Evolutionary conservation across 2,888 invertebrate species (phyloP), one percentile per base, ranked within the genome.

Genomic region (Hoplodrina ambigua): DNA sequence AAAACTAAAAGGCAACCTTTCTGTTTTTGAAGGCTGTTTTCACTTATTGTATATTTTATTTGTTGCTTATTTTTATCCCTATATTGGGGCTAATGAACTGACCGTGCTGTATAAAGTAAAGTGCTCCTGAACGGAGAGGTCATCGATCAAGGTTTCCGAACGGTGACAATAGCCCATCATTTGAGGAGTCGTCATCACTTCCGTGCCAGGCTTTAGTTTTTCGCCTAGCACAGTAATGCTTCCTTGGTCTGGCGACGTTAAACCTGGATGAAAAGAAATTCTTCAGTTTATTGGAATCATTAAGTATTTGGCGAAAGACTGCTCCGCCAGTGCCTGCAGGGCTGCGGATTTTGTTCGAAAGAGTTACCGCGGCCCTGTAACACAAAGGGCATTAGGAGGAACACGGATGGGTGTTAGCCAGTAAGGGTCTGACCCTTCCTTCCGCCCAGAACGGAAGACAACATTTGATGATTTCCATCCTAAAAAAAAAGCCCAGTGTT

Each of bases 141-240:
- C 94, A 0, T 89, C 86, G 2, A 94, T 76, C 15, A 95, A 90
- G 50, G 89, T 78, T 2, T 83, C 80, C 17, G 86, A 76, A 13
- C 84, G 88, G 55, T 94, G 93, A 65, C 94, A 95, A 83, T 91
- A 94, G 11, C 95, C 94, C 85, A 93, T 86, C 92, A 93, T 94
- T 49, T 92, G 86, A 0, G 87, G 87, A 2, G 78, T 80, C 0
- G 89, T 84, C 86, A 94, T 87, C 6, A 88, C 80, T 19, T 82
- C 84, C 0, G 75, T 72, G 0, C 82, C 85, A 0, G 82, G 79
- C 0, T 49, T 67, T 57, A 91, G 20, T 6, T 78, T 71, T 4
- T 88, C 82, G 0, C 95, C 95, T 8, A 94, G 79, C 0, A 94
- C 87, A 60, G 86, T 89, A 61, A 95, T 88, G 0, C 86, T 85